Evolutionary conservation across 2,888 invertebrate species (phyloP), one percentile per base, ranked within the genome.

Genomic region (Melipona bicolor): DNA sequence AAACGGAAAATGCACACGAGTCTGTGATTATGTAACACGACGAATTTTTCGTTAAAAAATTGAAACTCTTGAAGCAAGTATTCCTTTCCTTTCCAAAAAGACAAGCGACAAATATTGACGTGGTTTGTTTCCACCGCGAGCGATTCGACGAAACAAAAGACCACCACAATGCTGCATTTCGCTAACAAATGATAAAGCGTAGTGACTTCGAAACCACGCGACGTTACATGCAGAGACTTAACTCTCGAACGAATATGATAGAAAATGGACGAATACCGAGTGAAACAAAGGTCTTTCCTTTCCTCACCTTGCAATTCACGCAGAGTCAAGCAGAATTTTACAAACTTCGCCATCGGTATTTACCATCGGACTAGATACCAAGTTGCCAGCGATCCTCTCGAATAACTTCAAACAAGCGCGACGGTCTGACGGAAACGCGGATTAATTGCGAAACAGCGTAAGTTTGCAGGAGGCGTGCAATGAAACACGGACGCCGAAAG

Each of bases 391-490:
- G 19, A 11, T 4, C 24, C 54, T 21, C 24, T 36, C 36, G 36
- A 67, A 65, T 73, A 79, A 85, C 76, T 81, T 56, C 69, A 50
- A 52, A 64, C 49, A 73, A 65, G 19, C 64, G 21, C 32, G 21
- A 17, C 17, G 27, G 50, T 49, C 50, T 68, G 83, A 86, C 84
- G 79, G 75, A 83, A 89, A 87, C 85, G 83, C 83, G 83, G 3
- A 84, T 82, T 91, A 92, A 92, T 92, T 92, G 89, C 87, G 87
- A 92, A 90, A 90, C 88, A 88, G 89, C 90, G 81, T 74, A 88
- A 91, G 85, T 90, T 88, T 84, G 76, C 36, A 49, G 43, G 68
- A 78, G 73, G 27, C 59, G 32, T 56, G 67, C 43, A 24, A 77
- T 21, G 61, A 36, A 50, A 54, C 73, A 52, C 32, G 36, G 24